Percentiles rank a stretch among this genome's conserved stretches.
These are phyloP conservation scores for Zaprionus vittiger DNA, from an alignment of 1,140 invertebrate species.

Conservation along the genomic window DNA sequence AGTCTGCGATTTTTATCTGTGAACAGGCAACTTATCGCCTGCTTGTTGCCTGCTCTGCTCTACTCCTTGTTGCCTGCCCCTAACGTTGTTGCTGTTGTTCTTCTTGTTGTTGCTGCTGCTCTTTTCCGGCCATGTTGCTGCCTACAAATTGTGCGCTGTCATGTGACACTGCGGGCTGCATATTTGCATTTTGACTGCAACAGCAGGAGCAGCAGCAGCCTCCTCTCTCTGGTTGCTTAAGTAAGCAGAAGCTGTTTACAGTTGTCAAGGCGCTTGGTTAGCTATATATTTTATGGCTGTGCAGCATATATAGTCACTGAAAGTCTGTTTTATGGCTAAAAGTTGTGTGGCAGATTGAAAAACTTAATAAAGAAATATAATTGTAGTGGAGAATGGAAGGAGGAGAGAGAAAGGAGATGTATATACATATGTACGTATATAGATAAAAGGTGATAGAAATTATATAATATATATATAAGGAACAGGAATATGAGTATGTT, in stretches of 20 bases:
- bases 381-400: neutral
- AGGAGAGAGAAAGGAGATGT: neutral
- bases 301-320: no score
- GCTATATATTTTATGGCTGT: neutral
- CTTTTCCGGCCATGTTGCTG: constrained; percentile 22
- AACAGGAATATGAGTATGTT: no score
- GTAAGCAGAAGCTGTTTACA: neutral
- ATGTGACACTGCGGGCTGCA: constrained; percentile 26
- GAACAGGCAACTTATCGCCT: constrained; percentile 49
- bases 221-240: neutral
- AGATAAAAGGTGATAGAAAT: no score
- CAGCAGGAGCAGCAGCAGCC: neutral
- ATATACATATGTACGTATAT: no score
- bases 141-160: constrained; percentile 64
- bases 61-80: constrained; percentile 14
- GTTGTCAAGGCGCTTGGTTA: neutral
- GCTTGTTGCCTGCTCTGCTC: constrained; percentile 11
- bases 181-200: constrained; percentile 36
- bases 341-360: neutral
- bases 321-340: neutral
- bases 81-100: constrained; percentile 20
- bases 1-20: constrained; percentile 77
- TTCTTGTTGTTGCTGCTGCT: constrained; percentile 14
- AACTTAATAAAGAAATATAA: neutral
- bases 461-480: no score